phyloP scores from a whole-genome alignment of 35 echinoderm and acorn worm species.

The Anneissia japonica region DNA sequence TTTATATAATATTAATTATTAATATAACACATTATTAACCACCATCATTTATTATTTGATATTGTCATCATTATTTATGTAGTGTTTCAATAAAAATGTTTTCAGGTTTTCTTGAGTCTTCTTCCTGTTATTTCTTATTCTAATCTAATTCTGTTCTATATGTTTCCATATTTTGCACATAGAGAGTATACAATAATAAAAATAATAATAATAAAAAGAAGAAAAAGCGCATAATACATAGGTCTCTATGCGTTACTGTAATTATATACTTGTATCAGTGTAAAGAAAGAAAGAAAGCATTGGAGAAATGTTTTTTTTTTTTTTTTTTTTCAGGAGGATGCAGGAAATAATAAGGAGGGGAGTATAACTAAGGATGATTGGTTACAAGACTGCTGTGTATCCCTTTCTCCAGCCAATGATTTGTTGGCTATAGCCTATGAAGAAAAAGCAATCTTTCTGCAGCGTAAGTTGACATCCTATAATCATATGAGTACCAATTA shows the following conservation, averaged over 20 bases:
- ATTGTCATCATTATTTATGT: too few relatives aligned
- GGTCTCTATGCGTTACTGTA: not conserved
- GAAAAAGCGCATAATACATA: not conserved
- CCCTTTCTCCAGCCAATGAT: constrained; percentile 78
- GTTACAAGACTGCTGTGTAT: constrained; percentile 77
- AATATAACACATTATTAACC: too few relatives aligned
- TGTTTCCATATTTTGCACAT: too few relatives aligned
- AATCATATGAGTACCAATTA: too few relatives aligned
- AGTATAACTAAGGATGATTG: constrained; percentile 36
- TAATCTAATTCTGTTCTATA: too few relatives aligned
- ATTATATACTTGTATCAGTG: too few relatives aligned
- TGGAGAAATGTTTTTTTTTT: not conserved
- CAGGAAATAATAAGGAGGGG: not conserved
- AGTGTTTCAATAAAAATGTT: too few relatives aligned
- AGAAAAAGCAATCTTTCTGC: constrained; percentile 84
- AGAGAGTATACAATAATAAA: not conserved
- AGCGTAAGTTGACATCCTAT: constrained; percentile 52
- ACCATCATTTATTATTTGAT: too few relatives aligned
- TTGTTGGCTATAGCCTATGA: constrained; percentile 74
- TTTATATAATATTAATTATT: too few relatives aligned
- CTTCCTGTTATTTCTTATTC: too few relatives aligned
- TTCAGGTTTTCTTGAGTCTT: too few relatives aligned
- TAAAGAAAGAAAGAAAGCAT: too few relatives aligned
- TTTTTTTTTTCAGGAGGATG: constrained; percentile 8
- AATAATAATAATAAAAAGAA: not conserved